Evolutionary conservation across 2,113 vertebrate species (phyloP), one percentile per base, ranked within the genome.

Genomic region (Sturnira hondurensis): DNA sequence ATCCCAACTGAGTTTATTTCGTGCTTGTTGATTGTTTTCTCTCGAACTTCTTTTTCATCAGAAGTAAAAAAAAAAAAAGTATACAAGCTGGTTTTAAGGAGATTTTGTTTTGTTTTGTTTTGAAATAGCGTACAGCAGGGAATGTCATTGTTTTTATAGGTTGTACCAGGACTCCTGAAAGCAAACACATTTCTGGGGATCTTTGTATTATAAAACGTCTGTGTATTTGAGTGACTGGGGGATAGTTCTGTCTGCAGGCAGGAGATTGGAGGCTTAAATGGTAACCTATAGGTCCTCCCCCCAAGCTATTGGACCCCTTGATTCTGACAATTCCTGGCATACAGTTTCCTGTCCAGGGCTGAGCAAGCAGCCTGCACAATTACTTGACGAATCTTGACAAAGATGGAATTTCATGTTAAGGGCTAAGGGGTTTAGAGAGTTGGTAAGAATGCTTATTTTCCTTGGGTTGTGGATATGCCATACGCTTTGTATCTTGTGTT

Each of bases 381-480:
- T 82, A 65, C 47, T 61, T 95, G 91, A 52, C 85, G 82, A 87
- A 68, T 82, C 28, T 86, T 89, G 73, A 70, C 78, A 45, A 73
- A 65, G 81, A 31, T 52, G 88, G 56, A 58, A 68, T 91, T 91
- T 93, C 56, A 28, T 38, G 47, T 15, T 71, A 54, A 78, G 0
- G 16, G 26, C 20, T 58, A 24, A 96, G 33, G n/a, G 36, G 14
- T 61, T 96, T 77, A 65, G 16, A 38, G 70, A 36, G 56, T 33
- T 28, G 5, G 74, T 73, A 47, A 87, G 65, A 38, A 83, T 0
- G 87, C 38, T 67, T n/a, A 28, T 47, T 95, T 88, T 94, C 73
- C 45, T 38, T n/a, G n/a, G n/a, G n/a, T n/a, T 38, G 78, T 71
- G 61, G 63, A 36, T 82, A 70, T 56, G n/a, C 36, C 15, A 4